Base-by-base conservation (phyloP, 2,113 vertebrate species). In the Zeus faber region DNA sequence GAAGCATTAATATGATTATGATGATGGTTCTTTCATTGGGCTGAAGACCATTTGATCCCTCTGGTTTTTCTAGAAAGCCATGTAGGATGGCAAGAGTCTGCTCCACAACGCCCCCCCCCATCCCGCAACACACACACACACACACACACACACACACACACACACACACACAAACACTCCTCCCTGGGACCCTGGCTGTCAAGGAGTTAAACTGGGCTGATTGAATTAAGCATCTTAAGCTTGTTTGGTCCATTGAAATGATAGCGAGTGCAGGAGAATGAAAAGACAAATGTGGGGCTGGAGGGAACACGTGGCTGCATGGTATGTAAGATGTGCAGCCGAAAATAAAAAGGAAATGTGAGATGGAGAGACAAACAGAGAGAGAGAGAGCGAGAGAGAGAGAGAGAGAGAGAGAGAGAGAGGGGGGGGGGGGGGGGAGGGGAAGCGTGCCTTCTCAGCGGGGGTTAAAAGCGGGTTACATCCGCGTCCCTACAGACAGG, bases 401-500 rank as follows among this genome's bases (percentile, higher is more conserved):
- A 23, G 58, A 76, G 67, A 69, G 53, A 16, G 62, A 63, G 49
- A 13, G 39, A 21, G 14, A 14, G 6, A 44, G 33, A 54, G 45
- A 1, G 6, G 45, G 4, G 25, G 29, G 16, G 8, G 48, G 20
- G 48, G 6, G 10, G 14, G 48, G n/a, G 9, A 1, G 13, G 10
- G 54, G 45, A 45, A 53, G 71, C 64, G 53, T 69, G 18, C 8
- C 65, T 71, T 72, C 71, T 79, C 72, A 76, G 79, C 69, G 24
- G 70, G 76, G 76, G 77, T 70, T 73, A 56, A 83, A 85, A 87
- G 83, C 80, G 53, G 78, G 80, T 84, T 82, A 85, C 18, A 47
- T 61, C 44, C 49, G n/a, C 63, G 76, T 65, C 76, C 85, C 66
- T 80, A 79, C 81, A 86, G 84, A 84, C 79, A 76, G 81, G 85